Evolutionary conservation across 2,888 invertebrate species (phyloP).

Genomic region (Torymus aiolomorphi): DNA sequence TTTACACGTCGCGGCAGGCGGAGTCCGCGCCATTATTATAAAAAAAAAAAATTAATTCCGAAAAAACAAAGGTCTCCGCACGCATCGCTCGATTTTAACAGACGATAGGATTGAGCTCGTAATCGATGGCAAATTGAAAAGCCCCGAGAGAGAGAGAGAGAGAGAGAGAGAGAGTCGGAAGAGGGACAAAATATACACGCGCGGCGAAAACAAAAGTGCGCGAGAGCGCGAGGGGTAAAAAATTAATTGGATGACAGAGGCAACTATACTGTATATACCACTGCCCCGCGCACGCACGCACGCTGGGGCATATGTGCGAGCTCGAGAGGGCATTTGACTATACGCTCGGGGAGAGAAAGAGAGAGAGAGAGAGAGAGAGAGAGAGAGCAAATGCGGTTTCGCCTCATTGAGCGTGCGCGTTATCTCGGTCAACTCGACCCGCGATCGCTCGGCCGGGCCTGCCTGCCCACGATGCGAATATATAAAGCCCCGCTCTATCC

Average conservation of each 20-base stretch:
- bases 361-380: conserved; percentile 2
- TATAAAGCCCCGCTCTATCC: conserved; percentile 68
- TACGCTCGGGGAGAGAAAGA: neutral
- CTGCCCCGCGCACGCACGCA: no score
- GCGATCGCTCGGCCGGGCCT: conserved; percentile 21
- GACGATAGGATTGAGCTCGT: neutral
- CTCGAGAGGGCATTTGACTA: neutral
- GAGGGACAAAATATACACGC: neutral
- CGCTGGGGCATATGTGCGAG: conserved; percentile 6
- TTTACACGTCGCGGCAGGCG: no score
- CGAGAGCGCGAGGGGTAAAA: conserved; percentile 19
- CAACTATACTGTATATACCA: neutral
- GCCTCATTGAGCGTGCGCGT: conserved; percentile 60
- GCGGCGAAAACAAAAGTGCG: conserved; percentile 9
- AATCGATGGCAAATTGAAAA: conserved; percentile 19
- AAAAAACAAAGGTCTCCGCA: no score
- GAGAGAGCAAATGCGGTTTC: conserved; percentile 38
- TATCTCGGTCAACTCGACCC: conserved; percentile 72
- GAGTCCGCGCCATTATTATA: no score
- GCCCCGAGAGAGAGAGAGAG: neutral
- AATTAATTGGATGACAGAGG: conserved; percentile 47
- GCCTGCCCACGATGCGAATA: conserved; percentile 13
- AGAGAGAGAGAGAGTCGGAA: conserved; percentile 5
- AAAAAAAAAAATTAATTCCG: no score
- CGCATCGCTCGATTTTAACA: neutral